A percentile compares a stretch with the other conserved stretches of the same genome.
Evolutionary conservation across 2,888 invertebrate species (phyloP).

Genomic region (Agrotis puta): DNA sequence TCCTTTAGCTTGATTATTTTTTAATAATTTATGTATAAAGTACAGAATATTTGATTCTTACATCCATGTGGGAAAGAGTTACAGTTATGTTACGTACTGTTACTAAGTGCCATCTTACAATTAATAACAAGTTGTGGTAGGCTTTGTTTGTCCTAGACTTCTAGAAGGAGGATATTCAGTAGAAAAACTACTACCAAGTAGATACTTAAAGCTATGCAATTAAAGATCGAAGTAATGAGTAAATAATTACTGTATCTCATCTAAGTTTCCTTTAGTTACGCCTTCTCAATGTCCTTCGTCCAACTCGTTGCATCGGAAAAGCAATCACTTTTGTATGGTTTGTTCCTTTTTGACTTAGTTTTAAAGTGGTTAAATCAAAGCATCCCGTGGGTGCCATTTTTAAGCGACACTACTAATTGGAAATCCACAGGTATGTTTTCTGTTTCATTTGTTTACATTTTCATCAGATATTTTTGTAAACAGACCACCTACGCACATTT

Average conservation of each 20-base stretch:
- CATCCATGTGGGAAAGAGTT: too few species aligned
- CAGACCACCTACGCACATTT: not conserved
- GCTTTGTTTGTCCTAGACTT: not conserved
- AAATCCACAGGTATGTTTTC: not conserved
- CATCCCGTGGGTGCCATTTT: not conserved
- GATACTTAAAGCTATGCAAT: constrained; percentile 7
- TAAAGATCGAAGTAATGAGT: constrained; percentile 28
- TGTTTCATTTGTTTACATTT: not conserved
- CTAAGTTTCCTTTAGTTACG: constrained; percentile 1
- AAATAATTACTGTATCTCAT: constrained; percentile 31
- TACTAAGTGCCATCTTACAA: too few species aligned
- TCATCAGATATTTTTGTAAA: not conserved
- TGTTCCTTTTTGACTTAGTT: too few species aligned
- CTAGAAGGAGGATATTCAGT: constrained; percentile 14
- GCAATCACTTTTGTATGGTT: not conserved
- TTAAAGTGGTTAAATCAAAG: not conserved
- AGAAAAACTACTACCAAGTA: not conserved
- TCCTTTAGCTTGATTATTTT: too few species aligned
- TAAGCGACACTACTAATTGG: too few species aligned
- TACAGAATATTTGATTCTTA: too few species aligned
- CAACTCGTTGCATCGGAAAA: constrained; percentile 1
- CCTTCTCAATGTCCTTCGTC: constrained; percentile 10
- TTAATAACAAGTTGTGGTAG: not conserved
- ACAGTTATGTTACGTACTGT: too few species aligned
- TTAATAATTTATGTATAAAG: too few species aligned